Evolutionary conservation across 1,140 invertebrate species (phyloP).

Genomic region (Aphis craccivora): DNA sequence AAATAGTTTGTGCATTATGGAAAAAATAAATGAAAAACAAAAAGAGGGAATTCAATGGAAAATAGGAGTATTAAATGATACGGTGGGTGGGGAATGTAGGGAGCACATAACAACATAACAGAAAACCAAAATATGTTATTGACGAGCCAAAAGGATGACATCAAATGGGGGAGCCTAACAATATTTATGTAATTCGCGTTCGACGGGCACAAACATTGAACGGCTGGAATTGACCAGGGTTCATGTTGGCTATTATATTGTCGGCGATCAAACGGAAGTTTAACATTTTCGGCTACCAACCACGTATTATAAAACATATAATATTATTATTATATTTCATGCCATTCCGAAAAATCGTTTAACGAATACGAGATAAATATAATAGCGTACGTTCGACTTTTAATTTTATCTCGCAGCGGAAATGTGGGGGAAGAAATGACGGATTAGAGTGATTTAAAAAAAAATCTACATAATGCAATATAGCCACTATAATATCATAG

Average conservation of each 20-base stretch:
- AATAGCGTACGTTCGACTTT: neutral
- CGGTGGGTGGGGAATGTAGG: neutral
- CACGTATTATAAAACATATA: neutral
- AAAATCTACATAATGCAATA: neutral
- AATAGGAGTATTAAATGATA: neutral
- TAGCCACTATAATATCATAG: neutral
- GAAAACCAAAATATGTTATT: constrained; percentile 16
- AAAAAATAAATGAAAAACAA: neutral
- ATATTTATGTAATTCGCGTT: constrained; percentile 31
- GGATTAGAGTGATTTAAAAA: neutral
- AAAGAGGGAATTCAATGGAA: neutral
- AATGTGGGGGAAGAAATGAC: neutral
- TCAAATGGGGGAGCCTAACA: neutral
- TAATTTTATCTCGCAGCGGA: neutral
- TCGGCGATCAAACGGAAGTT: constrained; percentile 11
- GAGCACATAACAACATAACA: neutral
- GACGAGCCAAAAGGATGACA: neutral
- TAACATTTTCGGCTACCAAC: neutral
- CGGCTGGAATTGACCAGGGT: neutral
- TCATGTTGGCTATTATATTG: constrained; percentile 26
- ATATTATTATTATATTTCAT: constrained; percentile 19
- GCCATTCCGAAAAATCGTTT: neutral
- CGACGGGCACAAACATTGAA: neutral
- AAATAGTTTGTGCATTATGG: neutral
- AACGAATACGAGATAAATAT: neutral